Percentiles rank a stretch among this genome's conserved stretches.
phyloP scores from a whole-genome alignment of 2,113 vertebrate species.

The Ceratotherium simum region DNA sequence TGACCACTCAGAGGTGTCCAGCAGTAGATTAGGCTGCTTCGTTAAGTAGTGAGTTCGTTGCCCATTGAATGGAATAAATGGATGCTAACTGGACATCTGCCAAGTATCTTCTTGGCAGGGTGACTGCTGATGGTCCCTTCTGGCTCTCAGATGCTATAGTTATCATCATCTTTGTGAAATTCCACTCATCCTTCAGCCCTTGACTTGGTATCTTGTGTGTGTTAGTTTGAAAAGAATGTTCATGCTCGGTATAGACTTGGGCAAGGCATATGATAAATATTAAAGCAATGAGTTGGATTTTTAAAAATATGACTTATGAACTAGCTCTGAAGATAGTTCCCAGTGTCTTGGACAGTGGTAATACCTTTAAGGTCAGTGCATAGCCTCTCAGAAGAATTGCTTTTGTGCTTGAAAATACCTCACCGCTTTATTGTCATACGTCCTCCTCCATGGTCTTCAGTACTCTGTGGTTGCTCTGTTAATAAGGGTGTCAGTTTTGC shows the following conservation, averaged over 20 bases:
- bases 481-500: background rate
- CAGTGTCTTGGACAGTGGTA: background rate
- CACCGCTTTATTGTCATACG: background rate
- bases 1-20: background rate
- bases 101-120: background rate
- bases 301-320: background rate
- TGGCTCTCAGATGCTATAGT: background rate
- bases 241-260: background rate
- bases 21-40: background rate
- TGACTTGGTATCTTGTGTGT: background rate
- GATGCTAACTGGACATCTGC: background rate
- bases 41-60: background rate
- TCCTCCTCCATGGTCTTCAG: background rate
- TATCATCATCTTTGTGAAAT: background rate
- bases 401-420: background rate
- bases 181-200: background rate
- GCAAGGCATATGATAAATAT: background rate
- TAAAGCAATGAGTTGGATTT: background rate
- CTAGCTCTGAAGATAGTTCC: background rate
- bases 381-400: background rate
- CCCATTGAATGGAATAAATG: background rate
- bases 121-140: background rate
- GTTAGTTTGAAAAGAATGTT: conserved; percentile 1
- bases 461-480: background rate
- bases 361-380: background rate